phyloP scores from a whole-genome alignment of 2,113 vertebrate species.

The Bujurquina vittata region DNA sequence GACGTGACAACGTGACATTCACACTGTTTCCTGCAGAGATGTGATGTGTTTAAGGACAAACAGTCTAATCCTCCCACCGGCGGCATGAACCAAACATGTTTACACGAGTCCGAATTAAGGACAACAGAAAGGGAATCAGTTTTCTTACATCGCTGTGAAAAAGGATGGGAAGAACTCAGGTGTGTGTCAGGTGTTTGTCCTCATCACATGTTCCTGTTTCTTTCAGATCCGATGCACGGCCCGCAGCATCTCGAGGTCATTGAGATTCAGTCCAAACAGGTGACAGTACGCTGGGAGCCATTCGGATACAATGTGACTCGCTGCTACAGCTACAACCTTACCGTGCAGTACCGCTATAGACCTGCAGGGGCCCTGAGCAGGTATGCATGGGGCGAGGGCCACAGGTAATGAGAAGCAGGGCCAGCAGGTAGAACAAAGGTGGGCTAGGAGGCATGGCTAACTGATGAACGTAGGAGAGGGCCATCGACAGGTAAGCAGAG shows the following conservation, averaged over 20 bases:
- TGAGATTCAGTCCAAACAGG: slow-evolving; percentile 91
- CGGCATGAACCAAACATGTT: background rate
- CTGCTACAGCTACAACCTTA: slow-evolving; percentile 95
- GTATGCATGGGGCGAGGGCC: slow-evolving; percentile 18
- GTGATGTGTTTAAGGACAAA: background rate
- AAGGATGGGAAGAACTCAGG: background rate
- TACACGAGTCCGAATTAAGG: background rate
- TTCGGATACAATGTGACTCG: slow-evolving; percentile 97
- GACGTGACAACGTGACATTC: background rate
- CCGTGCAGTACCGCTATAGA: slow-evolving; percentile 89
- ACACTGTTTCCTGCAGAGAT: background rate
- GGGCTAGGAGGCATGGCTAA: too few species aligned
- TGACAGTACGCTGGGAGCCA: slow-evolving; percentile 93
- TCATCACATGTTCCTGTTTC: background rate
- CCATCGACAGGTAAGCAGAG: too few species aligned
- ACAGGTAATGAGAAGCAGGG: background rate
- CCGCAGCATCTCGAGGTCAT: slow-evolving; percentile 88
- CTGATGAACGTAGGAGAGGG: too few species aligned
- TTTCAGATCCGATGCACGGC: slow-evolving; percentile 93
- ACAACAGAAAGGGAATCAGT: background rate
- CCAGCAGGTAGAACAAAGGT: too few species aligned
- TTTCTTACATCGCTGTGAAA: background rate
- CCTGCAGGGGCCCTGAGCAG: slow-evolving; percentile 74
- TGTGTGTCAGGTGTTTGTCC: background rate
- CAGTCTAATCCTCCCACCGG: background rate